Conservation (phyloP, 2,888 invertebrate species). For the Melinaea marsaeus region DNA sequence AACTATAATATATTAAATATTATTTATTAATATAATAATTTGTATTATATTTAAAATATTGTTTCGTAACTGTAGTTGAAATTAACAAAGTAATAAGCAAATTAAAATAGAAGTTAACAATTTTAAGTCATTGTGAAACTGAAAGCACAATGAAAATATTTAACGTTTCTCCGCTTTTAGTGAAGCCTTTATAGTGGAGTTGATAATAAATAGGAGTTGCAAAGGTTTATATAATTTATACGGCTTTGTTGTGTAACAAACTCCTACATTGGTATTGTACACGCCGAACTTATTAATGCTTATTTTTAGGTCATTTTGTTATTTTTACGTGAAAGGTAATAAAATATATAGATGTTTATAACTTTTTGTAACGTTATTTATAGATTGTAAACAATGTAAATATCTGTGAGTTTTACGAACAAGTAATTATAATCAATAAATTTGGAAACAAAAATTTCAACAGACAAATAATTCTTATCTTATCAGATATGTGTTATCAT, state of each 20-base stretch:
- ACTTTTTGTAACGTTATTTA: too few relatives aligned
- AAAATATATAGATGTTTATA: too few relatives aligned
- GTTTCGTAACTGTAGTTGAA: background rate
- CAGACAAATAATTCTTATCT: background rate
- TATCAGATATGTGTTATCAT: conserved; percentile 40
- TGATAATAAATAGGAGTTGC: conserved; percentile 18
- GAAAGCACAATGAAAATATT: conserved; percentile 2
- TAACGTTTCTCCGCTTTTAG: background rate
- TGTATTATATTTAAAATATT: background rate
- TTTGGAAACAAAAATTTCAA: conserved; percentile 1
- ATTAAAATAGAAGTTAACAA: background rate
- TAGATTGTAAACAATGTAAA: too few relatives aligned
- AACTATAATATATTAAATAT: too few relatives aligned
- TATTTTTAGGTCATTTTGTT: background rate
- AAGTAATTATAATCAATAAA: conserved; percentile 3
- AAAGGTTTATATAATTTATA: conserved; percentile 5
- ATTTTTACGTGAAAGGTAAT: too few relatives aligned
- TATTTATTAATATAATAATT: background rate
- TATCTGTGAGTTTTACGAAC: too few relatives aligned
- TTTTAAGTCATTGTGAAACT: background rate
- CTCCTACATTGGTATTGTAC: background rate
- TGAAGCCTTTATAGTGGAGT: conserved; percentile 34
- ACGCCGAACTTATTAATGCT: background rate
- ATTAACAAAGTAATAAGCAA: background rate
- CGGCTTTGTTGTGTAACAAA: conserved; percentile 1